Conservation (phyloP, 2,888 invertebrate species). For the Erebia palarica region DNA sequence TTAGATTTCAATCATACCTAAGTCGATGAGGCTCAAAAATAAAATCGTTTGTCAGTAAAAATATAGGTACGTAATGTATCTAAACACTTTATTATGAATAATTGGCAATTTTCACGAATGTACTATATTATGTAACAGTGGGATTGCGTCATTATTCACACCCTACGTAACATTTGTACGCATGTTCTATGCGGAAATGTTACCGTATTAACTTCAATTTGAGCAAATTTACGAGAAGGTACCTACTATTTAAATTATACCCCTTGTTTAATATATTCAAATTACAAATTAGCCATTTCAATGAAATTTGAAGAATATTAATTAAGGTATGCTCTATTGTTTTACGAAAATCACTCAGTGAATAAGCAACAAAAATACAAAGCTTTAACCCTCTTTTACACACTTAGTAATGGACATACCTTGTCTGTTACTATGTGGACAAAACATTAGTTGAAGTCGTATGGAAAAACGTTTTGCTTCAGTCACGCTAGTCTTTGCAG, state of each 20-base stretch:
- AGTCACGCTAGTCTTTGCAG: too few species aligned
- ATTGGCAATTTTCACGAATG: slow-evolving; percentile 80
- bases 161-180: slow-evolving; percentile 69
- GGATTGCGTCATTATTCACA: slow-evolving; percentile 77
- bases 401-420: too few species aligned
- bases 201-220: slow-evolving; percentile 45
- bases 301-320: neutral
- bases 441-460: too few species aligned
- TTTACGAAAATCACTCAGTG: neutral
- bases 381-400: too few species aligned
- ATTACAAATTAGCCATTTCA: neutral
- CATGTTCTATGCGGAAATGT: slow-evolving; percentile 67
- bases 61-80: slow-evolving; percentile 53
- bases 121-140: slow-evolving; percentile 70
- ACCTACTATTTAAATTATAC: slow-evolving; percentile 9
- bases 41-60: slow-evolving; percentile 41
- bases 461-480: too few species aligned
- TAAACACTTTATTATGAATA: slow-evolving; percentile 72
- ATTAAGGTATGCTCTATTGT: neutral
- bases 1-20: too few species aligned
- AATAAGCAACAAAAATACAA: too few species aligned
- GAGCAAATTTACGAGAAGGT: slow-evolving; percentile 29
- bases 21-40: neutral
- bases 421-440: too few species aligned
- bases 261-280: neutral